These are phyloP conservation scores for Actenoides hombroni DNA, from an alignment of 2,113 vertebrate genomes.

Conservation along the genomic window DNA sequence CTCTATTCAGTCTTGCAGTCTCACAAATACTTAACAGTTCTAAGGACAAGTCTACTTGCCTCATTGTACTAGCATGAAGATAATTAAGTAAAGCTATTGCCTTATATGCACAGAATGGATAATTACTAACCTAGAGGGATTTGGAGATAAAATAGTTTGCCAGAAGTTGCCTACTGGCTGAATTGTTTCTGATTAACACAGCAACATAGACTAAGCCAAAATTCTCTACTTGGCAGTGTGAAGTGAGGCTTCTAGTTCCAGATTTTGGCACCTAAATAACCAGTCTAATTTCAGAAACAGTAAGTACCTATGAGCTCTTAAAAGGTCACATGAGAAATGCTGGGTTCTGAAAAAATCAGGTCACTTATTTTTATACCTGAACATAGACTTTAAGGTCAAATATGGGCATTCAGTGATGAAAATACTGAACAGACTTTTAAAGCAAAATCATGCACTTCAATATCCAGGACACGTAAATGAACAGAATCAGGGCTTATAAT, in stretches of 20 bases:
- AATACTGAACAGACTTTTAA: not conserved
- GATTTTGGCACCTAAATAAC: not conserved
- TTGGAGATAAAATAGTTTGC: not conserved
- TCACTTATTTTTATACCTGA: not conserved
- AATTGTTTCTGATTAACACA: slow-evolving; percentile 9
- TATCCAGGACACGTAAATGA: not conserved
- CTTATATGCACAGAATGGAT: not conserved
- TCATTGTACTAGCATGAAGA: not conserved
- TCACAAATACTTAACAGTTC: not conserved
- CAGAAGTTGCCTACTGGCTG: not conserved
- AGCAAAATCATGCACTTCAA: not conserved
- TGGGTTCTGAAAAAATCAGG: not conserved
- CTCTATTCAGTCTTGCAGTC: not conserved
- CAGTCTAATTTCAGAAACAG: not conserved
- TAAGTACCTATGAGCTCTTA: not conserved
- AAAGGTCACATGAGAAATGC: not conserved
- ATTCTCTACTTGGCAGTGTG: not conserved
- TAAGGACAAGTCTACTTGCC: not conserved
- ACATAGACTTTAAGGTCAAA: not conserved
- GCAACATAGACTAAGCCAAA: not conserved
- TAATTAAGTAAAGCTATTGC: not conserved
- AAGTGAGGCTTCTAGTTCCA: not conserved
- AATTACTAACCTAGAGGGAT: not conserved
- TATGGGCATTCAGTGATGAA: not conserved
- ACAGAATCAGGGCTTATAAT: not conserved